Evolutionary conservation across 1,140 invertebrate genomes (phyloP).

Genomic region (Hylyphantes graminicola): DNA sequence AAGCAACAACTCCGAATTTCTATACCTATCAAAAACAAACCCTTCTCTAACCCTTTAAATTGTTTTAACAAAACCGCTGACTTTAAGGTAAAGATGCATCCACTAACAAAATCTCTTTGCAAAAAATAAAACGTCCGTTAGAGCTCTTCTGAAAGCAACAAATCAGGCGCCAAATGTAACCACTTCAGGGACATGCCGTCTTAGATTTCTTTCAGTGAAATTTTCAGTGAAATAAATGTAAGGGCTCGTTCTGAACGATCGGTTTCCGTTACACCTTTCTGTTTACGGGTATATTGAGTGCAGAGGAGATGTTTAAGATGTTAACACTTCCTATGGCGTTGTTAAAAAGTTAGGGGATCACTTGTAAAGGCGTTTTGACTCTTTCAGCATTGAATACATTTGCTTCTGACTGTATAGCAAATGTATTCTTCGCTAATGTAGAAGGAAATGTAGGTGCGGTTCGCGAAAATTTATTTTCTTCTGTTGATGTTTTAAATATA

Average conservation of each 20-base stretch:
- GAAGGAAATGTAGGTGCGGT: too few relatives aligned
- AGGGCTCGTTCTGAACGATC: conserved; percentile 19
- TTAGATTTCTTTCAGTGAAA: conserved; percentile 18
- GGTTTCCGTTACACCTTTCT: conserved; percentile 1
- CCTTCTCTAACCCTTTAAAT: not conserved
- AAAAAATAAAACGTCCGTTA: not conserved
- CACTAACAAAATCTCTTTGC: conserved; percentile 10
- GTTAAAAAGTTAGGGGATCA: too few relatives aligned
- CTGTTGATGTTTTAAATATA: too few relatives aligned
- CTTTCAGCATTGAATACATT: too few relatives aligned
- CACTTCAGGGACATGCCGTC: conserved; percentile 45
- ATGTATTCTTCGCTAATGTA: too few relatives aligned
- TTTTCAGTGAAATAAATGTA: not conserved
- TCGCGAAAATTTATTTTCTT: too few relatives aligned
- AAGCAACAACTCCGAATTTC: too few relatives aligned
- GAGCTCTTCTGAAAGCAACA: conserved; percentile 28
- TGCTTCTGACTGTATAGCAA: too few relatives aligned
- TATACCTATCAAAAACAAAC: too few relatives aligned
- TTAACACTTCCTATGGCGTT: not conserved
- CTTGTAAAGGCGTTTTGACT: too few relatives aligned
- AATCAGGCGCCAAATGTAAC: conserved; percentile 49
- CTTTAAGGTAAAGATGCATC: conserved; percentile 26
- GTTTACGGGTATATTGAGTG: not conserved
- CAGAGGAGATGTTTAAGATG: conserved; percentile 13
- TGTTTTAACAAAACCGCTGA: conserved; percentile 25